phyloP scores from a whole-genome alignment of 2,888 invertebrate species.

The Meliscaeva auricollis region DNA sequence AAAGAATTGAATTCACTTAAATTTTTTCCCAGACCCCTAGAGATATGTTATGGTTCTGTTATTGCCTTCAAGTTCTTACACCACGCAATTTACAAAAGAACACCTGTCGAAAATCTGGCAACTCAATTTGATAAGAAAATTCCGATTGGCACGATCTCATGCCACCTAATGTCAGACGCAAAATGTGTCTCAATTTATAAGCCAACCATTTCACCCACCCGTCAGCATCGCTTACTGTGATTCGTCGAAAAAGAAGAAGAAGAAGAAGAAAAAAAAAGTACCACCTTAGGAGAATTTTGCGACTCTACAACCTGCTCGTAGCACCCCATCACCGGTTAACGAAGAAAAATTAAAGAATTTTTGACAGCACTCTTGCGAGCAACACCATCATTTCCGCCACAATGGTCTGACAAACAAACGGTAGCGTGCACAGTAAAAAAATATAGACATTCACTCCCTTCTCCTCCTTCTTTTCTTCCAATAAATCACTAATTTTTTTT shows the following conservation, averaged over 20 bases:
- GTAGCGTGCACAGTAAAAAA: slow-evolving; percentile 18
- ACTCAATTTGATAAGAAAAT: slow-evolving; percentile 73
- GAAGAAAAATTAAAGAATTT: slow-evolving; percentile 75
- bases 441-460: slow-evolving; percentile 58
- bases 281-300: background rate
- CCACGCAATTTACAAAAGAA: slow-evolving; percentile 67
- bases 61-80: slow-evolving; percentile 44
- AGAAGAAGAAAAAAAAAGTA: background rate
- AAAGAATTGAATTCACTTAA: slow-evolving; percentile 60
- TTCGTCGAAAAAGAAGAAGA: background rate
- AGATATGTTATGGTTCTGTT: background rate
- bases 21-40: background rate
- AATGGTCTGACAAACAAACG: slow-evolving; percentile 58
- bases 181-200: slow-evolving; percentile 76
- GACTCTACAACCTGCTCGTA: background rate
- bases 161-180: slow-evolving; percentile 59
- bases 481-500: slow-evolving; percentile 67
- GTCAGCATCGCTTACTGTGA: slow-evolving; percentile 27
- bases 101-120: slow-evolving; percentile 76
- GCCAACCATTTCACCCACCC: slow-evolving; percentile 57
- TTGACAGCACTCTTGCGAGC: slow-evolving; percentile 69
- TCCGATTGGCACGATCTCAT: slow-evolving; percentile 60
- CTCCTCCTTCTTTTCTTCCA: background rate
- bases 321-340: slow-evolving; percentile 53
- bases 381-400: slow-evolving; percentile 34